Base-by-base conservation (phyloP, 2,888 invertebrate genomes). In the Amphipyra berbera region DNA sequence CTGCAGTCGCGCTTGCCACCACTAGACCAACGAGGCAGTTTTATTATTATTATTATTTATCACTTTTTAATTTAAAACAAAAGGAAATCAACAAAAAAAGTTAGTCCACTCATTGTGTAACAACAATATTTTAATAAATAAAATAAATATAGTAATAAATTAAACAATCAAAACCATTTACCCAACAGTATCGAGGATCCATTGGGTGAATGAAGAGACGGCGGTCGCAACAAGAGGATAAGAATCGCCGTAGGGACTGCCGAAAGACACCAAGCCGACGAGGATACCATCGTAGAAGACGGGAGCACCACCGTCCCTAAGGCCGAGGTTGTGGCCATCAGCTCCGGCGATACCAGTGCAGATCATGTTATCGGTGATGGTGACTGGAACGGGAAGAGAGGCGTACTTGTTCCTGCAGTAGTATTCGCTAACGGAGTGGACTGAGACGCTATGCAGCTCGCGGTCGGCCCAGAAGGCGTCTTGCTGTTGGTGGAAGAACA, bases 271-370 rank as follows among this genome's bases (percentile, higher is more conserved):
- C n/a, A 73, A 30, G 8, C 92, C 92, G 68, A 93, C 84, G 61
- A 90, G 77, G 67, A 83, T 76, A 46, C 84, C 84, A 44, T 78
- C 79, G 69, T 84, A 85, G 72, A 85, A 89, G 62, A 95, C 68
- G 14, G 95, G 92, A n/a, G 92, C 91, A 6, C 95, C 95, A 49
- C 88, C 87, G 79, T 95, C 90, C 5, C 81, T 78, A n/a, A 79
- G 61, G 37, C 82, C 78, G 15, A 85, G 79, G 46, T 85, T 86
- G 0, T 70, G 66, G 9, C 85, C 85, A 2, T 74, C 49, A 0
- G 64, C 54, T n/a, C 84, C 84, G 1, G 64, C 46, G 27, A 74
- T 37, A 21, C 79, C 79, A 27, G 85, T 84, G 70, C 90, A 90
- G 66, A 90, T 74, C 89, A 88, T 89, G 69, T 83, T 85, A 4